phyloP scores from a whole-genome alignment of 2,113 vertebrate genomes.

The Corydoras sp. region DNA sequence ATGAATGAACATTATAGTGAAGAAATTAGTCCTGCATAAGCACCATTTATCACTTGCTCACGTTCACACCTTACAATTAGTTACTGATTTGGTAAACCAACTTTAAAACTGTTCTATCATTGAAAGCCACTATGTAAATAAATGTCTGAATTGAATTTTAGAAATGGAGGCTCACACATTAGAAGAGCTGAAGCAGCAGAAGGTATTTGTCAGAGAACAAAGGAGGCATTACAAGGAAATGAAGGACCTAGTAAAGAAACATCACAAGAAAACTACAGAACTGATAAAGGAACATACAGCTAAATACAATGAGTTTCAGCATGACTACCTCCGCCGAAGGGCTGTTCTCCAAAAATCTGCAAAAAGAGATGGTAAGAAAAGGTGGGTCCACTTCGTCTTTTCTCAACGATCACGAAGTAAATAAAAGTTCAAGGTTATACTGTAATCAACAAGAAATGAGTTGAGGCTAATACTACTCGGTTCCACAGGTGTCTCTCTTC shows the following conservation, averaged over 20 bases:
- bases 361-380: constrained; percentile 86
- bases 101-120: background rate
- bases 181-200: constrained; percentile 87
- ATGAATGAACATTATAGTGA: too few relatives aligned
- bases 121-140: background rate
- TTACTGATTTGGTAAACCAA: too few relatives aligned
- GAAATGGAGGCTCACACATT: constrained; percentile 82
- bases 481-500: constrained; percentile 62
- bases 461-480: background rate
- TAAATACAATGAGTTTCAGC: constrained; percentile 81
- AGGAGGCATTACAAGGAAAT: constrained; percentile 96
- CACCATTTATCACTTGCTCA: too few relatives aligned
- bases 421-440: background rate
- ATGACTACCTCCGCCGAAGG: constrained; percentile 72
- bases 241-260: constrained; percentile 90
- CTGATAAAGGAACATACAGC: constrained; percentile 84
- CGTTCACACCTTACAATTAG: too few relatives aligned
- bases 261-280: constrained; percentile 94
- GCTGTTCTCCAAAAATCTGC: constrained; percentile 75
- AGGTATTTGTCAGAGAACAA: constrained; percentile 88
- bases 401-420: background rate
- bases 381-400: constrained; percentile 57
- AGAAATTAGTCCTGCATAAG: too few relatives aligned
- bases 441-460: background rate
- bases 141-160: constrained; percentile 45